Base-by-base conservation (phyloP, 2,888 invertebrate species). In the Enchytraeus crypticus region DNA sequence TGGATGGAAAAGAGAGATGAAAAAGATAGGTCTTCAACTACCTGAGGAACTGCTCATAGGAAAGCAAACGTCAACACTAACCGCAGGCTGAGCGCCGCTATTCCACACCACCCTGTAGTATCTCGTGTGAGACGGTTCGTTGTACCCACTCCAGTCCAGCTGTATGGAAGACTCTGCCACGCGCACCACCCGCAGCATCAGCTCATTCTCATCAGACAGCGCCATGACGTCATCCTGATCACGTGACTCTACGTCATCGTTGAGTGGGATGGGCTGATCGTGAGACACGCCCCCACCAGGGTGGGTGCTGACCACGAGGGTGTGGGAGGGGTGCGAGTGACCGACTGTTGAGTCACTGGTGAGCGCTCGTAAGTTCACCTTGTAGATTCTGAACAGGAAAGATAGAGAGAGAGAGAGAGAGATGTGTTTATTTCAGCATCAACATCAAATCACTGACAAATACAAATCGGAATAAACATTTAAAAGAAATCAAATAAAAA, bases 71-170 rank as follows among this genome's bases (percentile, higher is more conserved):
- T 33, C 18, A 55, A 46, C 5, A 70, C 75, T 70, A 62, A 78
- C 77, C 34, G 73, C 73, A n/a, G 77, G 77, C 60, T 78, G 77
- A 4, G 76, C 76, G 11, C 74, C 74, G 65, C 75, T 76, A 65
- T 73, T 76, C 78, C 78, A 78, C 59, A 74, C 73, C 47, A 78
- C 73, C 62, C 72, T 74, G 66, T 75, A 78, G 62, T 71, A 71
- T 23, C 43, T 23, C 21, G 29, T 26, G 11, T 45, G 43, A 0
- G 70, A 66, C 53, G 77, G 66, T 61, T 73, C 73, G 32, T 71
- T 45, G 67, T 75, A 76, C 21, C 66, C 64, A 49, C 66, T 65
- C 79, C 79, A 79, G 66, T 79, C 78, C 29, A 79, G 64, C 57
- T 76, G 74, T 38, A 79, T 74, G 18, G 72, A 69, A 5, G 71